Percentiles rank a stretch among this genome's conserved stretches.
Conservation (phyloP, 35 echinoderm and acorn worm genomes). For the Ptychodera flava region DNA sequence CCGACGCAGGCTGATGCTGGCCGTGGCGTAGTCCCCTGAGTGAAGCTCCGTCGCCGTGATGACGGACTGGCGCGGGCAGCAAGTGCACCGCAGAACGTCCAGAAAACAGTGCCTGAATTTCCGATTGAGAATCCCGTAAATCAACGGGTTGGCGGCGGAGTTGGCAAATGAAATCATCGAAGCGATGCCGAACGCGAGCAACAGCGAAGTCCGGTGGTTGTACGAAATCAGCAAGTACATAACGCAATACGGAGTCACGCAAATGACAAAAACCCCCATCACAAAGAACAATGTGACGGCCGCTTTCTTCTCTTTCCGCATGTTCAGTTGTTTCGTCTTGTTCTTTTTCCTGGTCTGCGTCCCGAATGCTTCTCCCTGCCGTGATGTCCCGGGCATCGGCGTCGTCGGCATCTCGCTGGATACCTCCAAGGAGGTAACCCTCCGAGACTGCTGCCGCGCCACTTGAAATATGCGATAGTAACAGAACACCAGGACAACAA, state of each 20-base stretch:
- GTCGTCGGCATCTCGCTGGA: slow-evolving; percentile 12
- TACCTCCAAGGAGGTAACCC: slow-evolving; percentile 57
- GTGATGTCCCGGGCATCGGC: slow-evolving; percentile 17
- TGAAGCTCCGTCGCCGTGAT: not conserved
- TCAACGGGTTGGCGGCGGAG: slow-evolving; percentile 79
- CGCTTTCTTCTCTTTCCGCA: slow-evolving; percentile 81
- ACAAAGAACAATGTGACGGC: slow-evolving; percentile 65
- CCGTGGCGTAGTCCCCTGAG: slow-evolving; percentile 10
- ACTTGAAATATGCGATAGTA: slow-evolving; percentile 78
- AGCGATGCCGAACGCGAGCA: slow-evolving; percentile 54
- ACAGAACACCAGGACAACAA: slow-evolving; percentile 57
- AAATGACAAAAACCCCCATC: slow-evolving; percentile 78
- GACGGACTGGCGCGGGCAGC: slow-evolving; percentile 5
- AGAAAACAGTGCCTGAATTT: slow-evolving; percentile 82
- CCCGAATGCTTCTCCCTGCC: not conserved
- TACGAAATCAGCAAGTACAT: slow-evolving; percentile 55
- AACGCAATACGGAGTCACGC: slow-evolving; percentile 75
- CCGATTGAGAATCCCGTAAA: slow-evolving; percentile 83
- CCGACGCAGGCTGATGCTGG: slow-evolving; percentile 20
- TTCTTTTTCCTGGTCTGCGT: not conserved
- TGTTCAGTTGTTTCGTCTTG: slow-evolving; percentile 21
- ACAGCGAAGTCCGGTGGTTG: slow-evolving; percentile 6
- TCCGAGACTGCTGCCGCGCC: slow-evolving; percentile 53
- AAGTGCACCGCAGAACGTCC: slow-evolving; percentile 40
- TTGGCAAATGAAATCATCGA: slow-evolving; percentile 77